Percentiles rank a stretch among this genome's conserved stretches.
These are phyloP conservation scores for Morpho achilles DNA, from an alignment of 2,888 invertebrate species.

Conservation along the genomic window DNA sequence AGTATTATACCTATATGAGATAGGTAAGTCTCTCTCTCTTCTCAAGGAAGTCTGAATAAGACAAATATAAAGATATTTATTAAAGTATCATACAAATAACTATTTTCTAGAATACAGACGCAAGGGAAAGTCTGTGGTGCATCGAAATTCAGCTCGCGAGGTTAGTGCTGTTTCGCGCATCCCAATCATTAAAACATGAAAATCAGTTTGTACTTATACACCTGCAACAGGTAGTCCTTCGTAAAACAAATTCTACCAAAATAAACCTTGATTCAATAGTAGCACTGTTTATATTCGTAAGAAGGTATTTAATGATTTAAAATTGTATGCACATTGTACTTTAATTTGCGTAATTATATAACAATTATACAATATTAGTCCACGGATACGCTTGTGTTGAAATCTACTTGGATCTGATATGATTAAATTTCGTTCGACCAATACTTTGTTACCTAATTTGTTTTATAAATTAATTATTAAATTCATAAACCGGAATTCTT, in stretches of 20 bases:
- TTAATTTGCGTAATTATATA: conserved; percentile 29
- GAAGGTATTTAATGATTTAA: not conserved
- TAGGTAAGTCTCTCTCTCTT: no score
- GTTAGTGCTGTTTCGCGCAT: conserved; percentile 38
- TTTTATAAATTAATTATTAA: not conserved
- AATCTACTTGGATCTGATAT: conserved; percentile 20
- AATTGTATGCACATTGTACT: conserved; percentile 7
- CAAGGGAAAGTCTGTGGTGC: conserved; percentile 52
- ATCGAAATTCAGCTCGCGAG: conserved; percentile 60
- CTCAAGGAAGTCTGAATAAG: no score
- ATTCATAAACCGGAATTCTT: not conserved
- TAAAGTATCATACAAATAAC: not conserved
- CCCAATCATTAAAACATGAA: conserved; percentile 40
- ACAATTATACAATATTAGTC: conserved; percentile 31
- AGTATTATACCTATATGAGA: no score
- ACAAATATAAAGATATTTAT: no score
- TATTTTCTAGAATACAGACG: conserved; percentile 46
- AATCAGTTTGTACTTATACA: conserved; percentile 21
- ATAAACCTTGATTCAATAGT: not conserved
- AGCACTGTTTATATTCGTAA: conserved; percentile 7
- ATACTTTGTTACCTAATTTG: no score
- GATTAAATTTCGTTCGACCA: conserved; percentile 2
- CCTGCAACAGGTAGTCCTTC: conserved; percentile 8
- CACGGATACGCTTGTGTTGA: conserved; percentile 30
- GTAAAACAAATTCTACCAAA: conserved; percentile 3